Conservation (phyloP, 2,888 invertebrate species). For the Drosophila tripunctata region DNA sequence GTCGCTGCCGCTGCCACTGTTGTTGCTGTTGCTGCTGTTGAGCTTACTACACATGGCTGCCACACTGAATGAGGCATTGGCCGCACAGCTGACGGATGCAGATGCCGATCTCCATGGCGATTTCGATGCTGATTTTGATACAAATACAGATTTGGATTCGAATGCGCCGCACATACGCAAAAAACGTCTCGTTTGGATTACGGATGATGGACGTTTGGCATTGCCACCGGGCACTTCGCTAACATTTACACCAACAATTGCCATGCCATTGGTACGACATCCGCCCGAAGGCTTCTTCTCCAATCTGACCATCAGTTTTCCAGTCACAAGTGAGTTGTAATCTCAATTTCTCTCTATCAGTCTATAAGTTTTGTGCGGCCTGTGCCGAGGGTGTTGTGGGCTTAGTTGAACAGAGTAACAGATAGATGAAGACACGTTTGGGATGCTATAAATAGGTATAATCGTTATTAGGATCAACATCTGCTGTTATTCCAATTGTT, state of each 20-base stretch:
- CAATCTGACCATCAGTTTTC: slow-evolving; percentile 92
- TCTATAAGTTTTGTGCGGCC: too few species aligned
- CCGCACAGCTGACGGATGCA: slow-evolving; percentile 58
- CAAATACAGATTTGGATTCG: slow-evolving; percentile 11
- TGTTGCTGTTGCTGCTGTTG: slow-evolving; percentile 30
- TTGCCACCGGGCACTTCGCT: slow-evolving; percentile 93
- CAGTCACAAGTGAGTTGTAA: slow-evolving; percentile 90
- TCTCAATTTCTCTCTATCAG: background rate
- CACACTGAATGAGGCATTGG: slow-evolving; percentile 31
- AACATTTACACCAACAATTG: slow-evolving; percentile 91
- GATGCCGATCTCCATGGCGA: slow-evolving; percentile 34
- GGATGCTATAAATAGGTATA: too few species aligned
- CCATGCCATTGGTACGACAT: slow-evolving; percentile 92
- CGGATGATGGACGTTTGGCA: slow-evolving; percentile 92
- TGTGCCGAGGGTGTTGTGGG: too few species aligned
- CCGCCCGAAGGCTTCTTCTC: slow-evolving; percentile 94
- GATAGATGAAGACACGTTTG: too few species aligned
- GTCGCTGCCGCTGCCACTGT: slow-evolving; percentile 13
- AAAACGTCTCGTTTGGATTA: slow-evolving; percentile 93
- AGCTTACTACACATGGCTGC: slow-evolving; percentile 38
- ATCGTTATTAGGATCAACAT: too few species aligned
- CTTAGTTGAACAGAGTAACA: too few species aligned
- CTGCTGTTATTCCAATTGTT: too few species aligned
- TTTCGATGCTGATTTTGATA: background rate
- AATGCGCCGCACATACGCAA: slow-evolving; percentile 88